Evolutionary conservation across 2,888 invertebrate species (phyloP), one percentile per base, ranked within the genome.

Genomic region (Caenorhabditis sinica): DNA sequence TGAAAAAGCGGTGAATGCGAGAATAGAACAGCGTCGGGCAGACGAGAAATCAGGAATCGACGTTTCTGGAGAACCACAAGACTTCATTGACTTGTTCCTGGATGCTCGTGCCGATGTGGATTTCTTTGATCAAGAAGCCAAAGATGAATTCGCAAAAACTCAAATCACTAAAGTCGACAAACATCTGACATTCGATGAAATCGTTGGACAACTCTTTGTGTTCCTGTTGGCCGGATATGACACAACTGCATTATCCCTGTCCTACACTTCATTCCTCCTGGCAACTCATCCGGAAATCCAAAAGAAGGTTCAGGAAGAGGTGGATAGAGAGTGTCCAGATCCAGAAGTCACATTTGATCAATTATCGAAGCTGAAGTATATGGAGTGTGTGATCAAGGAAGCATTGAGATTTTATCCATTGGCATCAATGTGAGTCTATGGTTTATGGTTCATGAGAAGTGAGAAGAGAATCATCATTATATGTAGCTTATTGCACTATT

Each of bases 171-270:
- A 89, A 76, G 76, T 89, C 92, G 92, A 45, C 93, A 60, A 53
- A 17, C 49, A 66, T 9, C 28, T 81, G 71, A 87, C 87, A 20
- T 66, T 69, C 1, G 82, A 86, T 11, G 93, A 93, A 76, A 92
- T 93, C 66, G 88, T 93, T 30, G 93, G 92, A 43, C 93, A 93
- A 75, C 90, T 92, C 6, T 92, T 94, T 79, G 91, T 94, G 2
- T 94, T 94, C 86, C 89, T 94, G 40, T 85, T 94, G 61, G 94
- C 94, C 20, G 94, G 94, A 0, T 94, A 94, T 84, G 94, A 94
- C 87, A 94, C 94, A 0, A 94, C 94, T 0, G 93, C 94, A 13
- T 93, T 93, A 1, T 92, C 94, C 3, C 89, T 94, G 13, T 93
- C 93, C 13, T 94, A 93, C 87, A 90, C 93, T 5, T 91, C 93